Evolutionary conservation across 2,797 vertebrate species (phyloP), one percentile per base, ranked within the genome.

Genomic region (Anguilla megastoma): DNA sequence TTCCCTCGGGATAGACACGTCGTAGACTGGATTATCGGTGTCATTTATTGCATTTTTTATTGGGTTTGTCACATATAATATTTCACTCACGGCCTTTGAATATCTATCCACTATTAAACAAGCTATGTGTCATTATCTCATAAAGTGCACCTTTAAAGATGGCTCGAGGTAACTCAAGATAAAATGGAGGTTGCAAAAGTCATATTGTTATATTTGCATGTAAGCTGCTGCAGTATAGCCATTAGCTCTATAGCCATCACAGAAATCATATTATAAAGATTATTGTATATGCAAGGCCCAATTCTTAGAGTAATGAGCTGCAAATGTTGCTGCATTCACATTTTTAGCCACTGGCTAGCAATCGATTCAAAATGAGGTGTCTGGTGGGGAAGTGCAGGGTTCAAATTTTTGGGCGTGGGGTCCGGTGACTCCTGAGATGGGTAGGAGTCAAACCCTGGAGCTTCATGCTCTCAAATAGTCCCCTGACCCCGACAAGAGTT

Each of bases 401-500:
- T 91, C 90, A 94, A 95, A 58, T 94, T 95, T 95, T 94, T 93
- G 94, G 94, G 95, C 95, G 95, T 95, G 95, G 94, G 95, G 91
- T 95, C 94, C 94, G 95, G 94, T 95, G 95, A 95, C 96, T 95
- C 95, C 94, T 93, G 93, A 95, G 93, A 94, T 93, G 94, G 96
- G 94, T 91, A 94, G 91, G 95, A 96, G 97, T 97, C 96, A 97
- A 96, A 91, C 95, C 84, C 88, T 93, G 93, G 93, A 85, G 93
- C 94, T 94, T 95, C 90, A 92, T 91, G 95, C 95, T 95, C 97
- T 96, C 94, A 96, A 95, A 96, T 93, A 89, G 88, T 95, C 96
- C 97, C 97, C 95, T 97, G 97, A 97, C 97, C 96, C 96, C 97
- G 97, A 97, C 98, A 98, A 98, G 97, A 98, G 98, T 99, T 99